These are phyloP conservation scores for Zaprionus ghesquierei DNA, from an alignment of 1,140 invertebrate species.

Conservation along the genomic window DNA sequence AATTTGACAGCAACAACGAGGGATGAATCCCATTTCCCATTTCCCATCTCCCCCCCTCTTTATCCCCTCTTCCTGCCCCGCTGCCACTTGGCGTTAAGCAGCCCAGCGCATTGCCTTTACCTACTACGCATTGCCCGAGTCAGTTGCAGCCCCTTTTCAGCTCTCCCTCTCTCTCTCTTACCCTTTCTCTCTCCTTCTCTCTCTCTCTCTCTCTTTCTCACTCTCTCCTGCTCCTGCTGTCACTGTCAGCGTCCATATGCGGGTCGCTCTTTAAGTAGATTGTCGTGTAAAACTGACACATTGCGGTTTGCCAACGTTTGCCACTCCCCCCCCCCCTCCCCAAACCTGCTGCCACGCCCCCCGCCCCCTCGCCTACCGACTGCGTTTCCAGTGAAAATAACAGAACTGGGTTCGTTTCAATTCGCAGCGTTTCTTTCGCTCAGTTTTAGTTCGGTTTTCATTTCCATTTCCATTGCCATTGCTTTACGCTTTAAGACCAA, in stretches of 20 bases:
- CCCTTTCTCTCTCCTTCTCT: background rate
- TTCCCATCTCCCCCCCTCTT: background rate
- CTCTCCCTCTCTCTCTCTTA: background rate
- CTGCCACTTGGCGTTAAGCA: background rate
- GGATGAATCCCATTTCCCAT: constrained; percentile 16
- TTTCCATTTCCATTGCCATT: constrained; percentile 31
- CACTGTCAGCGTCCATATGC: constrained; percentile 6
- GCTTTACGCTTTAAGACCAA: constrained; percentile 34
- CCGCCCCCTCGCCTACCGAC: background rate
- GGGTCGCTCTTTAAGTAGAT: constrained; percentile 57
- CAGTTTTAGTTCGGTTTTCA: constrained; percentile 23
- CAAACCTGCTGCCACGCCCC: background rate
- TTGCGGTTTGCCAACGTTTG: constrained; percentile 37
- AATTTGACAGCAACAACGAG: constrained; percentile 57
- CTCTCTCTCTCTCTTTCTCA: background rate
- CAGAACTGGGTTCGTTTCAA: constrained; percentile 31
- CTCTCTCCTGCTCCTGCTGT: background rate
- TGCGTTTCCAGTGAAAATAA: constrained; percentile 38
- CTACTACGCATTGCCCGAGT: background rate
- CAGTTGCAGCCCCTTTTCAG: background rate
- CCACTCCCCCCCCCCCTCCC: background rate
- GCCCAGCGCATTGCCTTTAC: background rate
- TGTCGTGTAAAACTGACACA: constrained; percentile 59
- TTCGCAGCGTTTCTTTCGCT: constrained; percentile 36
- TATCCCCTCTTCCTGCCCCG: background rate